Conservation (phyloP, 2,797 vertebrate genomes). For the Poecilia picta region DNA sequence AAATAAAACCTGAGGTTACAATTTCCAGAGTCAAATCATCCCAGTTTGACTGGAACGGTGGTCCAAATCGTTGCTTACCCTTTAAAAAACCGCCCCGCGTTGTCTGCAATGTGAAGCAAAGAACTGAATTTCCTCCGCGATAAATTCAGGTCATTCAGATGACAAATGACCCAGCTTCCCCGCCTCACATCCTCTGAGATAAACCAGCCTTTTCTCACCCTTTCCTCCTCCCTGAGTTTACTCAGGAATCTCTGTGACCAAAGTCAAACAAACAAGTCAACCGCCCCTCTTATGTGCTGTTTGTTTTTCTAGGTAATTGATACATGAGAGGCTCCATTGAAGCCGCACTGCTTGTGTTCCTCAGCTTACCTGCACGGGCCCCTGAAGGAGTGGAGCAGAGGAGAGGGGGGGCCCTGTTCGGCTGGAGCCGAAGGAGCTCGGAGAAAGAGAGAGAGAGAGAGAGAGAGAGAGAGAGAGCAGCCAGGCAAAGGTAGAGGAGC, state of each 20-base stretch:
- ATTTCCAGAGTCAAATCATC: background rate
- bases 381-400: constrained; percentile 29
- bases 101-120: constrained; percentile 39
- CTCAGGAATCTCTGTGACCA: constrained; percentile 53
- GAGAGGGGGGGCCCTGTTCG: constrained; percentile 63
- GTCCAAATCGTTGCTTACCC: constrained; percentile 41
- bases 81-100: constrained; percentile 33
- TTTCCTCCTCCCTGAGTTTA: constrained; percentile 41
- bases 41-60: background rate
- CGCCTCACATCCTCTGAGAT: constrained; percentile 43
- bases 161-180: constrained; percentile 40
- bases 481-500: constrained; percentile 71
- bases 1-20: background rate
- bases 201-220: constrained; percentile 34
- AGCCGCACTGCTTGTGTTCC: constrained; percentile 44
- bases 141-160: constrained; percentile 26
- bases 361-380: constrained; percentile 34
- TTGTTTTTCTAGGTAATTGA: constrained; percentile 80
- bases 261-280: constrained; percentile 78
- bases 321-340: constrained; percentile 74
- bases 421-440: constrained; percentile 55
- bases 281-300: constrained; percentile 69
- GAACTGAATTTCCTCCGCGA: constrained; percentile 35
- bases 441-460: no score
- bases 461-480: background rate